phyloP scores from a whole-genome alignment of 2,888 invertebrate species.

The Linyphia triangularis region DNA sequence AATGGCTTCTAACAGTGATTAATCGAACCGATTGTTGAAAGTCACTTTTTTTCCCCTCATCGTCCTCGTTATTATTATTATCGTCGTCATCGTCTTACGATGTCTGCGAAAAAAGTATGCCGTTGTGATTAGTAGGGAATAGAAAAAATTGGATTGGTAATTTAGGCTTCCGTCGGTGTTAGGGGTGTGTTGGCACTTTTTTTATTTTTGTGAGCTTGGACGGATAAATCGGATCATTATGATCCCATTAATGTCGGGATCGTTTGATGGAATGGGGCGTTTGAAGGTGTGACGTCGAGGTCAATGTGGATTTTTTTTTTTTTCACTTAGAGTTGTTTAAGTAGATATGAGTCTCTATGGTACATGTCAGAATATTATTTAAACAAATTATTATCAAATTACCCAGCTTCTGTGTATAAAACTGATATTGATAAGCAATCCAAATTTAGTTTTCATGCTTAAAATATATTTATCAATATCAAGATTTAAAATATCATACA shows the following conservation, averaged over 20 bases:
- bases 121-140: neutral
- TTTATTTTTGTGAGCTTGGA: slow-evolving; percentile 18
- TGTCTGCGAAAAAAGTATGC: slow-evolving; percentile 10
- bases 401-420: neutral
- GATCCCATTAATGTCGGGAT: slow-evolving; percentile 56
- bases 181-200: neutral
- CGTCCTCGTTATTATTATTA: neutral
- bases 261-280: slow-evolving; percentile 23
- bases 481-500: neutral
- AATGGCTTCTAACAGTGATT: slow-evolving; percentile 50
- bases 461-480: neutral
- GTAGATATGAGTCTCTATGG: too few relatives aligned
- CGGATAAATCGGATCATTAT: slow-evolving; percentile 65
- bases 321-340: neutral
- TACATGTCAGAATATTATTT: neutral
- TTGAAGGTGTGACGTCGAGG: neutral
- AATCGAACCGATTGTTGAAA: slow-evolving; percentile 63
- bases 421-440: neutral
- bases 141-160: slow-evolving; percentile 42
- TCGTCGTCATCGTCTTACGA: neutral
- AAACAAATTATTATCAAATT: neutral
- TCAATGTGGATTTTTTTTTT: neutral
- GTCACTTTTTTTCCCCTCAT: neutral
- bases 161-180: slow-evolving; percentile 24
- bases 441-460: neutral